These are phyloP conservation scores for Stenopsyche tienmushanensis DNA, from an alignment of 1,140 invertebrate genomes.

Conservation along the genomic window DNA sequence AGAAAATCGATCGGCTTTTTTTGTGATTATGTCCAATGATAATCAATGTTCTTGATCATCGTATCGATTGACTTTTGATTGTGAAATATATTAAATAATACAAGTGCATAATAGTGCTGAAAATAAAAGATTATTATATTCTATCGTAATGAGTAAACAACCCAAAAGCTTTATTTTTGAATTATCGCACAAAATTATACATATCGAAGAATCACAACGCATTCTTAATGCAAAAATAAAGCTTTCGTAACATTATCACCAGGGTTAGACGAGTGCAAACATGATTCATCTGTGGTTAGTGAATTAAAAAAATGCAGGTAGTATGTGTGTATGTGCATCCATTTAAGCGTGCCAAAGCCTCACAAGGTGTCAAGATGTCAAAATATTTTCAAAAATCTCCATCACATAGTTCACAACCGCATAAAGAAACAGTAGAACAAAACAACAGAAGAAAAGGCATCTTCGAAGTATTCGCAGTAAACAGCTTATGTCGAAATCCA, in stretches of 20 bases:
- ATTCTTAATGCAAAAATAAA: constrained; percentile 5
- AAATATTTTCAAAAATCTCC: constrained; percentile 31
- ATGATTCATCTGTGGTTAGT: constrained; percentile 11
- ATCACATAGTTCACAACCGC: too few relatives aligned
- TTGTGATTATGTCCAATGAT: too few relatives aligned
- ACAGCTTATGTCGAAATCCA: not conserved
- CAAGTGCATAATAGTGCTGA: too few relatives aligned
- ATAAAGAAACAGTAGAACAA: not conserved
- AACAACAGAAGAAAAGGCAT: too few relatives aligned
- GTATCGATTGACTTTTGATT: too few relatives aligned
- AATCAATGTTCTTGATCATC: too few relatives aligned
- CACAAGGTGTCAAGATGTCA: constrained; percentile 37
- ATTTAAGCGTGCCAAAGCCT: constrained; percentile 34
- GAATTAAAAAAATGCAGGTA: constrained; percentile 13
- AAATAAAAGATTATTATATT: too few relatives aligned
- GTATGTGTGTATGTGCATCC: not conserved
- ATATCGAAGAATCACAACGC: constrained; percentile 1
- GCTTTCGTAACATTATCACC: constrained; percentile 17
- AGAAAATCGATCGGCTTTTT: too few relatives aligned
- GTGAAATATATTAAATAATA: too few relatives aligned
- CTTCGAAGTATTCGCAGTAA: not conserved
- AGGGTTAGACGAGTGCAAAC: constrained; percentile 17
- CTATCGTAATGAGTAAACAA: too few relatives aligned
- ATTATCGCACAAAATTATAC: not conserved
- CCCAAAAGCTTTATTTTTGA: not conserved